These are phyloP conservation scores for Drosophila birchii DNA, from an alignment of 2,888 invertebrate genomes.

Conservation along the genomic window DNA sequence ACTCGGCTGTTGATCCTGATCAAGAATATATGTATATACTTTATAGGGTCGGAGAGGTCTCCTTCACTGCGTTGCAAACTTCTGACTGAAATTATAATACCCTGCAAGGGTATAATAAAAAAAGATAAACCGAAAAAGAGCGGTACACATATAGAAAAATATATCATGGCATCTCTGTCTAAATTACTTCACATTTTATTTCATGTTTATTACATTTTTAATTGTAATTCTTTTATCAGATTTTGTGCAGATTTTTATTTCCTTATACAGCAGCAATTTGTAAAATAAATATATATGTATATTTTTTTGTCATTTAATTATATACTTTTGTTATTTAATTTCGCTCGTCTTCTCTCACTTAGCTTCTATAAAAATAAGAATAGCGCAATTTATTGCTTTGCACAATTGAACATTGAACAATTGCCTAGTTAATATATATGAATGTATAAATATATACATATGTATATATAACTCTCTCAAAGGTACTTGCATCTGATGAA, in stretches of 20 bases:
- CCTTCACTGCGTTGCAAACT: no score
- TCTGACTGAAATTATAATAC: no score
- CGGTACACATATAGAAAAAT: conserved; percentile 4
- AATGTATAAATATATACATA: background rate
- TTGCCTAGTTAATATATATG: conserved; percentile 29
- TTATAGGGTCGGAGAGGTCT: no score
- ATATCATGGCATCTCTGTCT: conserved; percentile 13
- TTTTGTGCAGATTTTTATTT: conserved; percentile 58
- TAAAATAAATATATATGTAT: conserved; percentile 39
- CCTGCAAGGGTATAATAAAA: no score
- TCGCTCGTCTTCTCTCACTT: conserved; percentile 47
- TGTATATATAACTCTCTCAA: conserved; percentile 26
- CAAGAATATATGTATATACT: no score
- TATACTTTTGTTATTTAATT: conserved; percentile 21
- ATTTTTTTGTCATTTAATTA: conserved; percentile 21
- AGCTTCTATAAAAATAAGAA: conserved; percentile 57
- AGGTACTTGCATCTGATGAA: conserved; percentile 44
- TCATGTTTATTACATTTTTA: conserved; percentile 9
- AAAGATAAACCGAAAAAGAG: conserved; percentile 12
- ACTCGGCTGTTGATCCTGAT: no score
- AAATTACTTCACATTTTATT: conserved; percentile 34
- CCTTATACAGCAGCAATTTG: conserved; percentile 36
- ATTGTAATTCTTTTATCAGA: conserved; percentile 37
- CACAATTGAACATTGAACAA: conserved; percentile 49
- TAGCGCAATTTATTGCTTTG: conserved; percentile 60